Base-by-base conservation (phyloP, 1,140 invertebrate genomes). In the Drosophila pruinosa region DNA sequence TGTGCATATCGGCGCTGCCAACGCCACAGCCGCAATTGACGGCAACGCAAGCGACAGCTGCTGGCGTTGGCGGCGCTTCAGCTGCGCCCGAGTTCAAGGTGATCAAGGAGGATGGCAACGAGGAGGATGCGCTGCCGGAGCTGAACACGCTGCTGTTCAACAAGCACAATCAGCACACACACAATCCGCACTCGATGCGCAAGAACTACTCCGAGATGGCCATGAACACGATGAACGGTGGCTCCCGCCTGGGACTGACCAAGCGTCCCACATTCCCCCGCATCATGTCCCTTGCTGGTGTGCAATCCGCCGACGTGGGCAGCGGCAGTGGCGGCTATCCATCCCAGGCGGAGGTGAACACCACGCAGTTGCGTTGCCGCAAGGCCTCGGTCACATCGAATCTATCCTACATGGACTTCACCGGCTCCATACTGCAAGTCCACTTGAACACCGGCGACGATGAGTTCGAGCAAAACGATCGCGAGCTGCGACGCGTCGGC, bases 381-480 rank as follows among this genome's bases (percentile, higher is more conserved):
- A 94, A 94, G 90, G 93, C 93, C 28, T 95, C 94, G 7, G 93
- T 95, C 31, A 94, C 95, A 74, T 95, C 94, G 6, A 95, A 94
- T 85, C 93, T 95, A 47, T 95, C 95, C 0, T 93, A 94, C 67
- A 93, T 95, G 92, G 94, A 95, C 89, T 95, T 95, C 82, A 95
- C 94, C 43, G 95, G 94, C 43, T 94, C 94, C 52, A 94, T 94
- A 80, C 89, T 95, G 36, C 94, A 95, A 71, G 89, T 95, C 58
- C 94, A 94, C 90, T 83, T 94, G 50, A 93, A 94, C 91, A 86
- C 78, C 24, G 91, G 91, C 15, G 91, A 91, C 58, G 89, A 86
- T 31, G 91, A 91, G 63, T 89, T 90, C 54, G 91, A 91, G 75
- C 77, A 78, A 19, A 86, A 91, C 26, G 91, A 91, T 73, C 85